Evolutionary conservation across 2,888 invertebrate species (phyloP).

Genomic region (Thymelicus acteon): DNA sequence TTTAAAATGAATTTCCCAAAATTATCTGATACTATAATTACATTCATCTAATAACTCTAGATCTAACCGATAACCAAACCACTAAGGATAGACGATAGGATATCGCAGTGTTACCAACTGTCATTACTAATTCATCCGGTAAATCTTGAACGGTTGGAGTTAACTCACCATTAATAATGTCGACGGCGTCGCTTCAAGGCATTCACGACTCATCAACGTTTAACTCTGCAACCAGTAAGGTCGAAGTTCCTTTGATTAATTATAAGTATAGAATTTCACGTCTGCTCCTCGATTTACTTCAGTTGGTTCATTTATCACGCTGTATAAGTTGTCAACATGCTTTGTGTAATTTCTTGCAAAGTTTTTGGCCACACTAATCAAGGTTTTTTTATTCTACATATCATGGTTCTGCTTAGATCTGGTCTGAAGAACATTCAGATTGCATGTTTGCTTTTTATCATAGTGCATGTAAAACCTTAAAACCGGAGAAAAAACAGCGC

Average conservation of each 20-base stretch:
- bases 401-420: neutral
- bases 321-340: neutral
- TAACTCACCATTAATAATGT: constrained; percentile 9
- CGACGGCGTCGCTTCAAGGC: constrained; percentile 1
- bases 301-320: constrained; percentile 15
- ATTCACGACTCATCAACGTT: neutral
- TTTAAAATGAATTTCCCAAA: too few species aligned
- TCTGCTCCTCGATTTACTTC: constrained; percentile 9
- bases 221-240: constrained; percentile 19
- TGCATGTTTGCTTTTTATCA: too few species aligned
- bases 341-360: neutral
- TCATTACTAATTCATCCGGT: constrained; percentile 19
- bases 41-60: too few species aligned
- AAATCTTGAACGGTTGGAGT: constrained; percentile 17
- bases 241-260: constrained; percentile 36
- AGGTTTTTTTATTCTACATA: neutral
- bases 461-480: too few species aligned
- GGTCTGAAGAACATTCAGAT: too few species aligned
- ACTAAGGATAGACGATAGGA: constrained; percentile 5
- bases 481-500: too few species aligned
- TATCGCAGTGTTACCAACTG: neutral
- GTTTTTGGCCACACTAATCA: neutral
- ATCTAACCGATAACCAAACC: constrained; percentile 6
- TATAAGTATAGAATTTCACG: constrained; percentile 24
- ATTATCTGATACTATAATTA: too few species aligned